A percentile compares a stretch with the other conserved stretches of the same genome.
Evolutionary conservation across 2,797 vertebrate genomes (phyloP).

Genomic region (Clarias fuscus): DNA sequence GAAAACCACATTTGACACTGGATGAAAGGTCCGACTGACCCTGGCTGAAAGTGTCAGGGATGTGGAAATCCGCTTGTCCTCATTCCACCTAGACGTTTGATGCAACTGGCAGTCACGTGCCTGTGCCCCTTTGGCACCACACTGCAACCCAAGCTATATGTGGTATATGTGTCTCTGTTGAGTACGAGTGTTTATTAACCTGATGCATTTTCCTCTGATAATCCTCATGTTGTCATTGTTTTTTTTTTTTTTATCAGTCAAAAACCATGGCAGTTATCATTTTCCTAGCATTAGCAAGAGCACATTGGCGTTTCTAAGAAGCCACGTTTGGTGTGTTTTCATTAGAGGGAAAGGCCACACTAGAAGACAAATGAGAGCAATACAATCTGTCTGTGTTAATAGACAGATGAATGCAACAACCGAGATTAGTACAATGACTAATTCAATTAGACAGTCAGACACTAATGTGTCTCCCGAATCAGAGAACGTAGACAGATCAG

Average conservation of each 20-base stretch:
- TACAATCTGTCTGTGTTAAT: slow-evolving; percentile 53
- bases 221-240: neutral
- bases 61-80: neutral
- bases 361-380: slow-evolving; percentile 61
- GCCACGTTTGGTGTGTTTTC: neutral
- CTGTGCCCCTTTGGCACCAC: neutral
- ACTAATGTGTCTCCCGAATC: slow-evolving; percentile 35
- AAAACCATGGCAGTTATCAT: neutral
- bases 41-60: neutral
- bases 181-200: neutral
- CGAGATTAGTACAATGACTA: slow-evolving; percentile 52
- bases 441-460: slow-evolving; percentile 31
- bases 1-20: neutral
- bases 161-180: neutral
- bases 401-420: slow-evolving; percentile 48
- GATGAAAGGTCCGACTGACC: neutral
- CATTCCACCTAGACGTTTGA: neutral
- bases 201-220: neutral
- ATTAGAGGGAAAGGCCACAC: slow-evolving; percentile 48
- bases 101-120: neutral
- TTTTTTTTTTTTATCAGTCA: too few species aligned
- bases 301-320: neutral
- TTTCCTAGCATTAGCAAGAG: neutral
- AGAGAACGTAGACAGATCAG: slow-evolving; percentile 33
- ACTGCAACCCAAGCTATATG: neutral